Conservation (phyloP, 1,140 invertebrate genomes). For the Drosophila nigromelanica region DNA sequence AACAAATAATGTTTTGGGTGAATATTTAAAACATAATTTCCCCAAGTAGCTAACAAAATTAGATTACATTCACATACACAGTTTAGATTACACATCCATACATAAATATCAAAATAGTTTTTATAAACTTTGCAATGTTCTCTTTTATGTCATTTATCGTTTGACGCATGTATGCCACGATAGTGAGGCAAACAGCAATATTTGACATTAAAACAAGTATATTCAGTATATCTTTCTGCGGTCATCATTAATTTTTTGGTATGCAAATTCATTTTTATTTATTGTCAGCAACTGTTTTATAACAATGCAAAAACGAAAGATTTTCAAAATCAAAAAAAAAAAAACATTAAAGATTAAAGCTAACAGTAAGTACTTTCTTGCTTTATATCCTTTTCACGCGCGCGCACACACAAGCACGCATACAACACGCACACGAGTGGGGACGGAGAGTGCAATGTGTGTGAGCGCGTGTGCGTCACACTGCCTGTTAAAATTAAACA, state of each 20-base stretch:
- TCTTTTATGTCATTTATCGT: conserved; percentile 6
- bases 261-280: conserved; percentile 40
- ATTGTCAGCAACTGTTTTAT: conserved; percentile 70
- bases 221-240: conserved; percentile 6
- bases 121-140: conserved; percentile 26
- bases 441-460: conserved; percentile 54
- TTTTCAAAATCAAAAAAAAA: conserved; percentile 1
- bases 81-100: conserved; percentile 14
- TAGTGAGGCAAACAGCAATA: conserved; percentile 26
- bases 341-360: conserved; percentile 34
- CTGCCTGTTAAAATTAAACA: conserved; percentile 30
- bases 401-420: conserved; percentile 9
- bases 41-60: conserved; percentile 60
- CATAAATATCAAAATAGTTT: conserved; percentile 22
- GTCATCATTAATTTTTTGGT: conserved; percentile 8
- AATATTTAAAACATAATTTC: conserved; percentile 39
- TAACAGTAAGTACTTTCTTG: conserved; percentile 50
- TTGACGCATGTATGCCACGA: conserved; percentile 11
- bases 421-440: conserved; percentile 28
- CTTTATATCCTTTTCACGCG: conserved; percentile 25
- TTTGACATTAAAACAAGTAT: conserved; percentile 10
- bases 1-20: conserved; percentile 26
- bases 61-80: conserved; percentile 45
- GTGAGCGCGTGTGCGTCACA: conserved; percentile 30
- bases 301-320: conserved; percentile 20